Percentiles rank a stretch among this genome's conserved stretches.
Evolutionary conservation across 2,888 invertebrate genomes (phyloP).

Genomic region (Linnaemya tessellans): DNA sequence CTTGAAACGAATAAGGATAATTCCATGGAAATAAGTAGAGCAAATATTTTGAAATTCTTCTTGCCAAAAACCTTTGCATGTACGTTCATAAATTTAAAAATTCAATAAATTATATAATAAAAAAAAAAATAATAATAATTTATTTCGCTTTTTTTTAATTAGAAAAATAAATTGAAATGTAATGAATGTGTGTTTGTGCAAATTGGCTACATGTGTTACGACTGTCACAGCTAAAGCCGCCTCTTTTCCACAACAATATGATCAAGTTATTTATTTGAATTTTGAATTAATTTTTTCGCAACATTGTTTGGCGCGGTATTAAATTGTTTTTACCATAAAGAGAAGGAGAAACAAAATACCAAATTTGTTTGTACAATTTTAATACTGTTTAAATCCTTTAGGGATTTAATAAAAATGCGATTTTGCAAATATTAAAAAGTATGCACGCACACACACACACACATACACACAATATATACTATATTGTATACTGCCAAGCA

Average conservation of each 20-base stretch:
- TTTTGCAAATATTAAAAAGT: slow-evolving; percentile 34
- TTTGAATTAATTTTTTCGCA: slow-evolving; percentile 36
- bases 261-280: slow-evolving; percentile 39
- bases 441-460: slow-evolving; percentile 11
- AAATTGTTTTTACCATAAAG: slow-evolving; percentile 13
- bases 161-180: slow-evolving; percentile 14
- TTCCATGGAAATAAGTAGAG: too few relatives aligned
- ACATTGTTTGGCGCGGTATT: slow-evolving; percentile 24
- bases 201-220: slow-evolving; percentile 43
- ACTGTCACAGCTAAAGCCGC: slow-evolving; percentile 34
- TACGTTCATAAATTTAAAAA: not conserved
- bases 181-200: not conserved
- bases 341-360: slow-evolving; percentile 1
- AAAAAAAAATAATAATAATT: not conserved
- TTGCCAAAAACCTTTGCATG: not conserved
- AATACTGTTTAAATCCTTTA: slow-evolving; percentile 66
- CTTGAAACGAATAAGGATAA: too few relatives aligned
- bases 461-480: not conserved
- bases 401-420: slow-evolving; percentile 57
- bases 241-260: slow-evolving; percentile 41
- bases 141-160: slow-evolving; percentile 24
- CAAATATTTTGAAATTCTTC: too few relatives aligned
- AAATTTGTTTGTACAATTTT: slow-evolving; percentile 52
- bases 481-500: not conserved
- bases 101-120: not conserved